A percentile compares a stretch with the other conserved stretches of the same genome.
phyloP scores from a whole-genome alignment of 2,888 invertebrate species.

The Leptinotarsa rubiginosa region DNA sequence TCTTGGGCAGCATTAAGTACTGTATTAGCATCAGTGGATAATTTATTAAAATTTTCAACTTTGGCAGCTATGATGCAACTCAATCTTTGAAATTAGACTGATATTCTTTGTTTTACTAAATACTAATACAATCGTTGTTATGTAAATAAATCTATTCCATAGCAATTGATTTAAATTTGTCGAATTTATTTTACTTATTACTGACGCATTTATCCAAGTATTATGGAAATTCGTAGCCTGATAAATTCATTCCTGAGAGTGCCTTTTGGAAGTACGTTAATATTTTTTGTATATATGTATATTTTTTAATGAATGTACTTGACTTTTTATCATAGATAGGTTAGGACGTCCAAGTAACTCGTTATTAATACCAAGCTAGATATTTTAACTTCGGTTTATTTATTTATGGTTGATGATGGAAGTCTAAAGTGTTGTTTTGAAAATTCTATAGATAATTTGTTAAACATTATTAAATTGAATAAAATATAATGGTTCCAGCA shows the following conservation, averaged over 20 bases:
- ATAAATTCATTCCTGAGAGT: constrained; percentile 38
- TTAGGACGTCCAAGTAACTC: constrained; percentile 28
- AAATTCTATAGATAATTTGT: constrained; percentile 10
- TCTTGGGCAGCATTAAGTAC: neutral
- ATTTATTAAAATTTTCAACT: neutral
- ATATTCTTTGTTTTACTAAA: neutral
- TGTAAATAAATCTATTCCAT: neutral
- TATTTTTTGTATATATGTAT: constrained; percentile 44
- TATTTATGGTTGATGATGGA: constrained; percentile 27
- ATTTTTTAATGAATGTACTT: constrained; percentile 39
- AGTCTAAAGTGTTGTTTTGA: constrained; percentile 1
- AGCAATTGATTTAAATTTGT: constrained; percentile 3
- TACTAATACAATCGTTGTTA: neutral
- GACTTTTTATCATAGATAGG: constrained; percentile 28
- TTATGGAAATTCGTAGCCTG: constrained; percentile 31
- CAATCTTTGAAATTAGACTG: constrained; percentile 16
- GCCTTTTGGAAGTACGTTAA: constrained; percentile 32
- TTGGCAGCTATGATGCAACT: constrained; percentile 18
- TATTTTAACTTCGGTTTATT: constrained; percentile 30
- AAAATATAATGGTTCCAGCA: constrained; percentile 11
- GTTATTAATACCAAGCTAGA: constrained; percentile 30
- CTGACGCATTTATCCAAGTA: constrained; percentile 21
- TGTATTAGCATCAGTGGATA: neutral
- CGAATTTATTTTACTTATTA: constrained; percentile 21
- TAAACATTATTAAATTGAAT: constrained; percentile 16